These are phyloP conservation scores for Macrochelys suwanniensis DNA, from an alignment of 2,797 vertebrate species.

Conservation along the genomic window DNA sequence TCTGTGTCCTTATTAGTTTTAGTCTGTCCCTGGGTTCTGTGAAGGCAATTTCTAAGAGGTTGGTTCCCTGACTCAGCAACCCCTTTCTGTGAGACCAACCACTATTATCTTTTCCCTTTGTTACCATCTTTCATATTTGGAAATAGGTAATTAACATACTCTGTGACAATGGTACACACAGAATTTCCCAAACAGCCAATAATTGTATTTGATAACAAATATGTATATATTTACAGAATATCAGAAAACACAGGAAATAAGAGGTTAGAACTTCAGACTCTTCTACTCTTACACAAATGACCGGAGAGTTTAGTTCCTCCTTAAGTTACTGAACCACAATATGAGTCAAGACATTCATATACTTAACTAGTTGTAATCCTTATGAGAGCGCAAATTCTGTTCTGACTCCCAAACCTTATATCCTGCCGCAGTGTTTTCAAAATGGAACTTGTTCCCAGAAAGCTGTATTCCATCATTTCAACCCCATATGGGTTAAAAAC, in stretches of 20 bases:
- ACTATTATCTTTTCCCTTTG: background rate
- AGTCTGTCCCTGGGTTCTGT: background rate
- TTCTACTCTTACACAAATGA: background rate
- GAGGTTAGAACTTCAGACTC: background rate
- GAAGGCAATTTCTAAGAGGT: background rate
- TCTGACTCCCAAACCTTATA: background rate
- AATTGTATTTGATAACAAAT: no score
- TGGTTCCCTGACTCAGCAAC: background rate
- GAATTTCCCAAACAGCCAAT: background rate
- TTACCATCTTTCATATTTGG: background rate
- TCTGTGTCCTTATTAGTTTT: fast-evolving
- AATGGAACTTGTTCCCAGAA: background rate
- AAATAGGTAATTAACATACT: background rate
- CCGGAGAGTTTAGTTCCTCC: background rate
- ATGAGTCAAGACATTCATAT: background rate
- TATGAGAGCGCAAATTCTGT: background rate
- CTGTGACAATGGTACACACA: background rate
- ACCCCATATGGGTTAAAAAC: background rate
- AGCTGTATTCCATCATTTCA: background rate
- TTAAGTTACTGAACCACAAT: background rate
- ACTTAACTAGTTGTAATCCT: background rate
- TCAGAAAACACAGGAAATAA: background rate
- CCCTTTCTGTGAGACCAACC: background rate
- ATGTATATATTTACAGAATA: background rate
- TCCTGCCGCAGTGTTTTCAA: background rate